phyloP scores from a whole-genome alignment of 2,113 vertebrate genomes.

The Caloenas nicobarica region DNA sequence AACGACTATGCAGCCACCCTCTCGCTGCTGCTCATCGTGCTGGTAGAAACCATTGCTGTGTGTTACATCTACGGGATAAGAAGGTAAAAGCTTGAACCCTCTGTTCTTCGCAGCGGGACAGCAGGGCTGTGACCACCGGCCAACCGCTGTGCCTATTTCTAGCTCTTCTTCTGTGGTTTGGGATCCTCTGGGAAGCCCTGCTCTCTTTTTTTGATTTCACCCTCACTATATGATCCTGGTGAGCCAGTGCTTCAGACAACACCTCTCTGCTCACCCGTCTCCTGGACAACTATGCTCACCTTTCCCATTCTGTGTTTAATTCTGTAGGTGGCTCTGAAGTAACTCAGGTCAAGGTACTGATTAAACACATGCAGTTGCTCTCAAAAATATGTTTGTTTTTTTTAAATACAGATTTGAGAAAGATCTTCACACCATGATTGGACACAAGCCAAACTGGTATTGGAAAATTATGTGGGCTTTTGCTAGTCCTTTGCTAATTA shows the following conservation, averaged over 20 bases:
- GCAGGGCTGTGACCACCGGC: rapidly evolving
- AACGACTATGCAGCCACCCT: slow-evolving; percentile 90
- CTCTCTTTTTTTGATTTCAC: neutral
- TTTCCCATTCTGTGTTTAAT: neutral
- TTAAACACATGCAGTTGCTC: neutral
- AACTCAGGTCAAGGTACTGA: neutral
- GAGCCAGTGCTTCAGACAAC: neutral
- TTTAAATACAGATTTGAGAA: slow-evolving; percentile 83
- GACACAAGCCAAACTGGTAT: slow-evolving; percentile 83
- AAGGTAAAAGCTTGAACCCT: slow-evolving; percentile 73
- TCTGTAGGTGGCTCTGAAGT: neutral
- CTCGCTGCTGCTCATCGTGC: slow-evolving; percentile 88
- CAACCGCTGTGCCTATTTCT: neutral
- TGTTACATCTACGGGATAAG: slow-evolving; percentile 90
- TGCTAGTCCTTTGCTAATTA: slow-evolving; percentile 85
- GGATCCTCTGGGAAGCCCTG: neutral
- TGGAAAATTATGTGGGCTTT: slow-evolving; percentile 87
- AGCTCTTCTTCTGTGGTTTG: neutral
- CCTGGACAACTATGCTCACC: neutral
- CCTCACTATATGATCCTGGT: neutral
- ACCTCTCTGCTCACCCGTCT: neutral
- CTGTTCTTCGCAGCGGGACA: neutral
- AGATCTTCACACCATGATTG: slow-evolving; percentile 88
- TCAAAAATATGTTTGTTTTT: neutral
- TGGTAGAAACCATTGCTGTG: slow-evolving; percentile 84